Conservation (phyloP, 2,113 vertebrate species). For the Aphelocoma coerulescens region DNA sequence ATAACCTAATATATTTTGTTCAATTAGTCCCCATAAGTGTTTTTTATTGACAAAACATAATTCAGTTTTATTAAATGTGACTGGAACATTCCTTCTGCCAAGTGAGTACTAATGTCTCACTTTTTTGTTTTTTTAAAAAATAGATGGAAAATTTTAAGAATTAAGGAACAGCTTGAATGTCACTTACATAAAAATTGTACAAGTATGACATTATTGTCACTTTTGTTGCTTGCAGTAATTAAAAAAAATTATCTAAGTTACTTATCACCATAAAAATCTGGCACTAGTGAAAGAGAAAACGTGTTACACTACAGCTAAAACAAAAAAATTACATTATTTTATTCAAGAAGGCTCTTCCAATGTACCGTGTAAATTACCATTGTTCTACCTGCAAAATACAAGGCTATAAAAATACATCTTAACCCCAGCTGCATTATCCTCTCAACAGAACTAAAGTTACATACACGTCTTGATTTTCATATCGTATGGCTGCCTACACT, state of each 20-base stretch:
- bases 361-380: not conserved
- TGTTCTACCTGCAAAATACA: constrained; percentile 15
- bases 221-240: constrained; percentile 8
- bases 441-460: constrained; percentile 18
- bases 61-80: constrained; percentile 34
- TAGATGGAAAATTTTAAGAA: constrained; percentile 30
- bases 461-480: not conserved
- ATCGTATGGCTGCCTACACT: not conserved
- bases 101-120: not conserved
- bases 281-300: not conserved
- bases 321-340: not conserved
- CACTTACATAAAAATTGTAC: not conserved
- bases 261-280: not conserved
- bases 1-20: not conserved
- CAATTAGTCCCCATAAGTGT: not conserved
- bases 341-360: not conserved
- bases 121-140: not conserved
- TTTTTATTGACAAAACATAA: constrained; percentile 46
- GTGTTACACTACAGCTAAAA: not conserved
- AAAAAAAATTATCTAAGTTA: not conserved
- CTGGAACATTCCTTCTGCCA: not conserved
- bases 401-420: not conserved
- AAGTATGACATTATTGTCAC: constrained; percentile 28
- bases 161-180: constrained; percentile 51
- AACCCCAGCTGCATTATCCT: constrained; percentile 23